phyloP scores from a whole-genome alignment of 2,888 invertebrate genomes.

The Buathra laborator region DNA sequence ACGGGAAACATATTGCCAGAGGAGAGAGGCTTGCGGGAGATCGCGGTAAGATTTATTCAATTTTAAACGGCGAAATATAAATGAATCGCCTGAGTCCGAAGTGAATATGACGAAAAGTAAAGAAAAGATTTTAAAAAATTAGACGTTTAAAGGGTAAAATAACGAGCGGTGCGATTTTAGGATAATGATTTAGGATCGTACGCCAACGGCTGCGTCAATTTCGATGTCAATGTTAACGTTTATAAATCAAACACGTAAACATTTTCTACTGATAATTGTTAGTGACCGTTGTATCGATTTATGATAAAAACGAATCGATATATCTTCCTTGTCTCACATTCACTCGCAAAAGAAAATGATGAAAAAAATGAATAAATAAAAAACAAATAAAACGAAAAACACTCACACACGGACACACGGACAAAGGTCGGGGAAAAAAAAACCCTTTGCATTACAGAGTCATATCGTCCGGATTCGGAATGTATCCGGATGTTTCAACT shows the following conservation, averaged over 20 bases:
- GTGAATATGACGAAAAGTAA: neutral
- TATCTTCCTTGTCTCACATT: conserved; percentile 58
- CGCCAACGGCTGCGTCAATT: conserved; percentile 78
- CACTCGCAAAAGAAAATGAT: conserved; percentile 3
- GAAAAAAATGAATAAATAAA: neutral
- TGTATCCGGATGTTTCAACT: conserved; percentile 41
- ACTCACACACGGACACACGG: conserved; percentile 23
- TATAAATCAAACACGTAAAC: conserved; percentile 76
- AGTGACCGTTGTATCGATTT: conserved; percentile 40
- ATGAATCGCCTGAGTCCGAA: conserved; percentile 28
- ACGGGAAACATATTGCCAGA: conserved; percentile 40
- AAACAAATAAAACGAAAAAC: neutral
- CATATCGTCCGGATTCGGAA: conserved; percentile 64
- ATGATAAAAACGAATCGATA: conserved; percentile 42
- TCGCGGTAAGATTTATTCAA: conserved; percentile 38
- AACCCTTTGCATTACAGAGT: conserved; percentile 57
- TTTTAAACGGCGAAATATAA: conserved; percentile 13
- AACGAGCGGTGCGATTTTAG: conserved; percentile 37
- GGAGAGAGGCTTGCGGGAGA: conserved; percentile 32
- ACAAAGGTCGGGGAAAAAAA: conserved; percentile 23
- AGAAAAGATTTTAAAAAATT: conserved; percentile 6
- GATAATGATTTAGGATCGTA: conserved; percentile 67
- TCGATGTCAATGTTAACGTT: conserved; percentile 80
- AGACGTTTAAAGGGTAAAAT: conserved; percentile 41
- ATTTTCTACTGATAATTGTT: conserved; percentile 79